Base-by-base conservation (phyloP, 1,140 invertebrate species). In the Hypothenemus hampei region DNA sequence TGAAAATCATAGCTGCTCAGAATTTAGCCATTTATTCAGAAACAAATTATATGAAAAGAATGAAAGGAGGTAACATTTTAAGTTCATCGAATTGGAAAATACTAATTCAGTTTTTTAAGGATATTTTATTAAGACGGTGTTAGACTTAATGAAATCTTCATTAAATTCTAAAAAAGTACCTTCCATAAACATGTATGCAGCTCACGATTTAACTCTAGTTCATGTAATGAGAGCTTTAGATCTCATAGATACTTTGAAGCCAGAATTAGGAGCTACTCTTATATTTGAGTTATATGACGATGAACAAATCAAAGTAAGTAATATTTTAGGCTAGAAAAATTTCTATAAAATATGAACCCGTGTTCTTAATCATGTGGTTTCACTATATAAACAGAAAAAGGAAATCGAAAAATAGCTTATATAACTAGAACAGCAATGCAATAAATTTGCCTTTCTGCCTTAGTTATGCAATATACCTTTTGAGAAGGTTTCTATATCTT, bases 191-290 rank as follows among this genome's bases (percentile, higher is more conserved):
- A 65, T 84, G 7, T 89, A 87, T 69, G 79, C 85, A 0, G 85
- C 75, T 0, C 87, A 90, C 65, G 87, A 90, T 66, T 72, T 86
- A 2, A 87, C 82, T 0, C 64, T 89, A n/a, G 83, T 89, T 0
- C 81, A 79, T 61, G 61, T 84, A 4, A 75, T 86, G 71, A 76
- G 84, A 51, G 76, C 84, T 0, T 74, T 89, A 59, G 83, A 83
- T 5, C 81, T 83, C 53, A 67, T 74, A 0, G 76, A 82, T 51
- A 70, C 79, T 13, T 65, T 85, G 8, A 79, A 84, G 63, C 86
- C 86, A 0, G 81, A 82, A 31, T 86, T 84, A 69, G 84, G 84
- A 1, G 80, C 85, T 1, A 78, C 80, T 11, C 49, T 90, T 1
- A 75, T 82, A 18, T 73, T 88, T 41, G 85, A 90, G 67, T 63